phyloP scores from a whole-genome alignment of 2,888 invertebrate species.

The Molanna angustata region DNA sequence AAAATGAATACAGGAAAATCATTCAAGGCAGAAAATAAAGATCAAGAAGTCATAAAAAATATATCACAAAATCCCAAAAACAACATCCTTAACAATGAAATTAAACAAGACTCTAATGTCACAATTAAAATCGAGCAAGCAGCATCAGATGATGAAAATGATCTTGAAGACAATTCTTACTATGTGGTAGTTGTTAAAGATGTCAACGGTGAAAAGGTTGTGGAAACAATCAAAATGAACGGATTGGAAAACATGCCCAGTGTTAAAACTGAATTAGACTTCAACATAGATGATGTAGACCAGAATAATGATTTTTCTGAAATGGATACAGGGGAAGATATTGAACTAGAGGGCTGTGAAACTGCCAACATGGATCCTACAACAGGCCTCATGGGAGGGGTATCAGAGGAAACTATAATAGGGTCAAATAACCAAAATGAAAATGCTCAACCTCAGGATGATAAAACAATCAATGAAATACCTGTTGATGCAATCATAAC shows the following conservation, averaged over 20 bases:
- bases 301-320: too few species aligned
- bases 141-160: conserved; percentile 1
- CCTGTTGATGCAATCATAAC: neutral
- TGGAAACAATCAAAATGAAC: conserved; percentile 45
- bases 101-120: conserved; percentile 8
- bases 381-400: neutral
- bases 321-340: neutral
- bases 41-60: neutral
- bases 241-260: too few species aligned
- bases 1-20: conserved; percentile 39
- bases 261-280: too few species aligned
- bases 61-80: neutral
- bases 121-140: neutral
- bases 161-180: conserved; percentile 44
- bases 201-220: conserved; percentile 30
- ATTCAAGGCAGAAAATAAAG: too few species aligned
- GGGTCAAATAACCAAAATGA: neutral
- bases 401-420: too few species aligned
- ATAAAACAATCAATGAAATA: neutral
- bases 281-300: conserved; percentile 46
- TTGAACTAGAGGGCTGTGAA: neutral
- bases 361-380: neutral
- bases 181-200: conserved; percentile 52
- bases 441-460: neutral
- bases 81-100: neutral